These are phyloP conservation scores for human (Homo sapiens) DNA, from an alignment of 2,113 vertebrate genomes.

Conservation along the genomic window GRCh38 chr11:126628001-126628500, in stretches of 20 bases:
- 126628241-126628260: not conserved
- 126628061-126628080: not conserved
- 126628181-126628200: not conserved
- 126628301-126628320: not conserved
- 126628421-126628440: not conserved
- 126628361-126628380: not conserved
- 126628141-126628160: not conserved
- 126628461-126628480: not conserved
- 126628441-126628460: not conserved
- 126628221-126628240: not conserved
- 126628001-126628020: not conserved
- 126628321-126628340: not conserved
- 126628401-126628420: not conserved
- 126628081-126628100: not conserved
- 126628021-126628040: not conserved
- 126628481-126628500: not conserved
- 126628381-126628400: not conserved
- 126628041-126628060: not conserved
- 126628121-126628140: not conserved
- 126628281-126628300: not conserved
- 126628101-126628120: not conserved
- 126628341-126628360: accelerated
- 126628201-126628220: accelerated
- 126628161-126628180: not conserved
- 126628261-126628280: not conserved